Conservation (phyloP, 2,888 invertebrate species). For the Anoplius nigerrimus region DNA sequence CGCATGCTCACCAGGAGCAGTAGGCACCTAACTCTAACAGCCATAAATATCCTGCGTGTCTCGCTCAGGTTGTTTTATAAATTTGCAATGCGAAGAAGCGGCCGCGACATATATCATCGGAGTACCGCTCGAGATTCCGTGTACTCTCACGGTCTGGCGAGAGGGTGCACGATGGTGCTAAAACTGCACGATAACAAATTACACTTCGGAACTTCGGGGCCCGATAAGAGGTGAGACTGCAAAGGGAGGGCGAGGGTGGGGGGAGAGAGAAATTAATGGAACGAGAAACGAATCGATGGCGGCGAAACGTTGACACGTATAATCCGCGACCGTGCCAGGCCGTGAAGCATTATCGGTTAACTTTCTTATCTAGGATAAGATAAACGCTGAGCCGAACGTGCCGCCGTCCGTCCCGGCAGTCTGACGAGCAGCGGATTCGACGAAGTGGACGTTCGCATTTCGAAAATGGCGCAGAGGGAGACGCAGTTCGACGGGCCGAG, state of each 20-base stretch:
- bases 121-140: no score
- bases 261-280: neutral
- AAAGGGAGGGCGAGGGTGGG: constrained; percentile 18
- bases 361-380: constrained; percentile 27
- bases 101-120: no score
- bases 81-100: no score
- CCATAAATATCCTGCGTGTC: no score
- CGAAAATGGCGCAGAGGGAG: neutral
- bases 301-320: neutral
- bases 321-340: neutral
- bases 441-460: constrained; percentile 1
- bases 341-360: no score
- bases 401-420: constrained; percentile 6
- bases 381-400: constrained; percentile 19
- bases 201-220: no score
- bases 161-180: no score
- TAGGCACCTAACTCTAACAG: neutral
- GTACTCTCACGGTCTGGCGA: no score
- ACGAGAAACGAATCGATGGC: no score
- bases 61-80: no score
- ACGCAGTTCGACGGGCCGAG: neutral
- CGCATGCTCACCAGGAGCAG: neutral
- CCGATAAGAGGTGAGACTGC: constrained; percentile 2
- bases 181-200: no score
- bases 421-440: neutral